These are phyloP conservation scores for Helicoverpa zea DNA, from an alignment of 1,140 invertebrate species.

Conservation along the genomic window DNA sequence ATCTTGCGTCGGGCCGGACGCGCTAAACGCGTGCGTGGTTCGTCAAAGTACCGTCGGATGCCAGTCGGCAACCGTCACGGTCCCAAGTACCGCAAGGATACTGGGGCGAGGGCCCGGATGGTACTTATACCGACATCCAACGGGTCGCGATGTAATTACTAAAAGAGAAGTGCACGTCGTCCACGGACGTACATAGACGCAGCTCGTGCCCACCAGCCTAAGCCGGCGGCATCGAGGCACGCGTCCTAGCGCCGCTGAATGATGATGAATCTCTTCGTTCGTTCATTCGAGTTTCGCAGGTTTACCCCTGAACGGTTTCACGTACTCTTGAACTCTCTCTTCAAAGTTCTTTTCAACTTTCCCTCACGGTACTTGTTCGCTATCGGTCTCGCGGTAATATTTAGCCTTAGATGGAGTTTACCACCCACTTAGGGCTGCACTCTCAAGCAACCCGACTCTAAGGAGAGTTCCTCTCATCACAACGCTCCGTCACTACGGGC, in stretches of 20 bases:
- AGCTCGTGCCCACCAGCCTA: slow-evolving; percentile 59
- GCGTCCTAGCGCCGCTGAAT: slow-evolving; percentile 68
- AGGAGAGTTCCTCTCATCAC: slow-evolving; percentile 87
- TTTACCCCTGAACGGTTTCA: slow-evolving; percentile 93
- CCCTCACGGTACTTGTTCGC: slow-evolving; percentile 96
- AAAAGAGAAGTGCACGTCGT: slow-evolving; percentile 81
- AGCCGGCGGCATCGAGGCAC: slow-evolving; percentile 65
- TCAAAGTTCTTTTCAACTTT: slow-evolving; percentile 97
- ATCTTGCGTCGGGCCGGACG: slow-evolving; percentile 71
- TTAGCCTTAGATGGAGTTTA: slow-evolving; percentile 96
- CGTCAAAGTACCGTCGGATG: slow-evolving; percentile 70
- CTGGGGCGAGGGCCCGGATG: slow-evolving; percentile 60
- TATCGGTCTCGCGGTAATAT: slow-evolving; percentile 94
- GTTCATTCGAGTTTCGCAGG: slow-evolving; percentile 88
- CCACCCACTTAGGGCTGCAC: slow-evolving; percentile 94
- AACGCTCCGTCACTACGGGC: slow-evolving; percentile 88
- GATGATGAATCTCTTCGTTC: slow-evolving; percentile 87
- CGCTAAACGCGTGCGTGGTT: slow-evolving; percentile 79
- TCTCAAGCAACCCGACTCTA: slow-evolving; percentile 95
- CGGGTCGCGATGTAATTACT: slow-evolving; percentile 77
- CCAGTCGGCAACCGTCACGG: slow-evolving; percentile 62
- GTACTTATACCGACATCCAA: slow-evolving; percentile 68
- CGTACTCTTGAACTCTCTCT: slow-evolving; percentile 95
- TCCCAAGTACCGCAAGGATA: slow-evolving; percentile 49
- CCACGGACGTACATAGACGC: slow-evolving; percentile 72